Percentiles rank a stretch among this genome's conserved stretches.
phyloP scores from a whole-genome alignment of 2,888 invertebrate species.

The Phrixothrix hirtus region DNA sequence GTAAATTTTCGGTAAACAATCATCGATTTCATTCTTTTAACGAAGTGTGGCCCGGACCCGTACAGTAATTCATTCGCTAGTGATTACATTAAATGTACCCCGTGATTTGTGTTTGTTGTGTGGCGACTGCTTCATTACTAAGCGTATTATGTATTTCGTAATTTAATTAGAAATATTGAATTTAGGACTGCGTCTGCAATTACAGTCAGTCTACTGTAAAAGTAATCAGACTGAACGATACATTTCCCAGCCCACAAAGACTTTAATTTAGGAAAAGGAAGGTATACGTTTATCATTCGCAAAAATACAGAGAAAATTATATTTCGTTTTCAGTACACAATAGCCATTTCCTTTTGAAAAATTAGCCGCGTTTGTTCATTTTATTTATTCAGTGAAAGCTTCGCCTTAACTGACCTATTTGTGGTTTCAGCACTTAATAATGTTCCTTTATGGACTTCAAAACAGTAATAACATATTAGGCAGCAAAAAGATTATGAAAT shows the following conservation, averaged over 20 bases:
- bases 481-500: too few species aligned
- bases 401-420: not conserved
- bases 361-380: conserved; percentile 2
- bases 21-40: conserved; percentile 17
- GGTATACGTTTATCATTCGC: conserved; percentile 7
- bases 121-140: conserved; percentile 39
- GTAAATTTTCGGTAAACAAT: conserved; percentile 7
- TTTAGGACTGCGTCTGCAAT: conserved; percentile 6
- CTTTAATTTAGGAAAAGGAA: conserved; percentile 6
- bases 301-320: conserved; percentile 7
- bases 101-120: conserved; percentile 43
- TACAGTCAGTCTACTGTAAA: conserved; percentile 9
- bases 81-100: conserved; percentile 42
- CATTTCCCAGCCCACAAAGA: conserved; percentile 8
- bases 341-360: not conserved
- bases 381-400: conserved; percentile 1
- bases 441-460: too few species aligned
- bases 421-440: not conserved
- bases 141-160: conserved; percentile 33
- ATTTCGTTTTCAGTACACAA: conserved; percentile 3
- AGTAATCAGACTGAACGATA: conserved; percentile 13
- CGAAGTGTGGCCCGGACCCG: conserved; percentile 40
- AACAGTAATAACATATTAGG: too few species aligned
- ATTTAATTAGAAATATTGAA: conserved; percentile 30
- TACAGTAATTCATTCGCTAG: conserved; percentile 41